phyloP scores from a whole-genome alignment of 2,113 vertebrate species.

The Gobio gobio region DNA sequence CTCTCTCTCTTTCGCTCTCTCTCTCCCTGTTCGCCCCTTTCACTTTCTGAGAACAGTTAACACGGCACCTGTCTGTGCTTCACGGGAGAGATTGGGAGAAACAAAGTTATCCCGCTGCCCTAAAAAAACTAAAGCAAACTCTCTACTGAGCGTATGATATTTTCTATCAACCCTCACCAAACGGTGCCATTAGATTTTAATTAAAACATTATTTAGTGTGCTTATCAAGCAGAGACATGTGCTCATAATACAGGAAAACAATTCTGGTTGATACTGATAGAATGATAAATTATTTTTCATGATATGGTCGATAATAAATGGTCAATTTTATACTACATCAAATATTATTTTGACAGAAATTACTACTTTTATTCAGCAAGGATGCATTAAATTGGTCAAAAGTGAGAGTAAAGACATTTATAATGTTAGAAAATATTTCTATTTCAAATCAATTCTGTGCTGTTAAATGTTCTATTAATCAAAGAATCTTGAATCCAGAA shows the following conservation, averaged over 20 bases:
- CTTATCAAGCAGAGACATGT: background rate
- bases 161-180: background rate
- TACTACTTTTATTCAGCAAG: too few species aligned
- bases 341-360: too few species aligned
- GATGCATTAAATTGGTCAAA: too few species aligned
- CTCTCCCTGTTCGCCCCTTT: background rate
- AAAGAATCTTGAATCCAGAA: too few species aligned
- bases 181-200: background rate
- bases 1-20: conserved; percentile 56
- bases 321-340: too few species aligned
- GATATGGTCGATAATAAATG: too few species aligned
- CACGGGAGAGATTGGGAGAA: conserved; percentile 63
- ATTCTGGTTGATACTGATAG: too few species aligned
- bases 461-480: too few species aligned
- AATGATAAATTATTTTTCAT: too few species aligned
- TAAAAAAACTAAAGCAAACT: background rate
- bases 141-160: background rate
- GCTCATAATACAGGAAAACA: background rate
- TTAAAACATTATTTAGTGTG: background rate
- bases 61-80: conserved; percentile 63
- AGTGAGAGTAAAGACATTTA: too few species aligned
- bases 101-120: conserved; percentile 66
- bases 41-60: conserved; percentile 56
- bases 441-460: too few species aligned
- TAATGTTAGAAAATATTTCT: too few species aligned